These are phyloP conservation scores for Mormoops blainvillei DNA, from an alignment of 2,113 vertebrate genomes.

Conservation along the genomic window DNA sequence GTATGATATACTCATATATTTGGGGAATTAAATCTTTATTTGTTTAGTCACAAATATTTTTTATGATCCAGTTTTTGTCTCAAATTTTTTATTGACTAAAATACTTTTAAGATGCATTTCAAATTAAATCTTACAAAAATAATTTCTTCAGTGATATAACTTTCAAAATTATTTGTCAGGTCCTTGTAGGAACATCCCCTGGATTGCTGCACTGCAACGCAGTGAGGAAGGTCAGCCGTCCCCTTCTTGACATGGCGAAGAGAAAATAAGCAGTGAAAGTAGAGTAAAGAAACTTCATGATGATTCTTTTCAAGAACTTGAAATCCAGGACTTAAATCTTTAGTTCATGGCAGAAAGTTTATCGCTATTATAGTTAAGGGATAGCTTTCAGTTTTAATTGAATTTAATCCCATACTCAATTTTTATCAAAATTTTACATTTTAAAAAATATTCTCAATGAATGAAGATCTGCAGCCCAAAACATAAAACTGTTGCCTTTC, in stretches of 20 bases:
- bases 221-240: not conserved
- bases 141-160: not conserved
- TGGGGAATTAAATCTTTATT: not conserved
- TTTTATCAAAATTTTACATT: not conserved
- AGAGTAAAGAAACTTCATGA: not conserved
- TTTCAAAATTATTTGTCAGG: not conserved
- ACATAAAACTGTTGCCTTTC: not conserved
- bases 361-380: not conserved
- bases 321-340: not conserved
- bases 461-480: not conserved
- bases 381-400: not conserved
- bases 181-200: not conserved
- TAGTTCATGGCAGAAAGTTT: not conserved
- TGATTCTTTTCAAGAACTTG: not conserved
- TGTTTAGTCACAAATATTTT: not conserved
- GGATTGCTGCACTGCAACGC: rapidly evolving
- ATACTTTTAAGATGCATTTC: not conserved
- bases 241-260: not conserved
- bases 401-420: not conserved
- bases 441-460: not conserved
- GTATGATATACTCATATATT: not conserved
- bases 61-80: not conserved
- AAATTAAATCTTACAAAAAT: not conserved
- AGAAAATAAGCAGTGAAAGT: not conserved
- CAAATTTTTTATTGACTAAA: not conserved